Percentiles rank a stretch among this genome's conserved stretches.
Conservation (phyloP, 1,140 invertebrate genomes). For the Sycobia sp. region DNA sequence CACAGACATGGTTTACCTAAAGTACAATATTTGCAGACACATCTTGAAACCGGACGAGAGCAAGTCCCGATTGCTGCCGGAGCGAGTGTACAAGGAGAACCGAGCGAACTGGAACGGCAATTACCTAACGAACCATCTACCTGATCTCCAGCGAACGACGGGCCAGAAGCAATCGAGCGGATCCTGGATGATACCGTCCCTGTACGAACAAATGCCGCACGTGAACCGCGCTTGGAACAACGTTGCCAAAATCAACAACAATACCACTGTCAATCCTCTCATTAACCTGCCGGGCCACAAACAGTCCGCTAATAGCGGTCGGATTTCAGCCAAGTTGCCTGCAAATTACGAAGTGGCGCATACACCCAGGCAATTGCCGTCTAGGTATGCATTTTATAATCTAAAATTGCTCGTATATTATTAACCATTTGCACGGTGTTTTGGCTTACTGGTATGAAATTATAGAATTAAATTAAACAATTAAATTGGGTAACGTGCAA, state of each 20-base stretch:
- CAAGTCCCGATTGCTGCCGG: constrained; percentile 47
- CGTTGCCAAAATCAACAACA: constrained; percentile 65
- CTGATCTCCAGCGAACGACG: too few species aligned
- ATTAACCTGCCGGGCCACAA: constrained; percentile 59
- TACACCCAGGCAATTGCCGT: constrained; percentile 31
- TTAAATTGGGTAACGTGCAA: too few species aligned
- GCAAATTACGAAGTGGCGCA: constrained; percentile 23
- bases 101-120: constrained; percentile 61
- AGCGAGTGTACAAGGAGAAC: constrained; percentile 61
- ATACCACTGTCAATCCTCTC: too few species aligned
- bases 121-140: constrained; percentile 46
- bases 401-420: too few species aligned
- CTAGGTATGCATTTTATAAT: constrained; percentile 26
- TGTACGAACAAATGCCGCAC: constrained; percentile 50
- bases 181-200: constrained; percentile 46
- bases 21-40: constrained; percentile 5
- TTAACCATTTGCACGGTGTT: too few species aligned
- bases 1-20: too few species aligned
- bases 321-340: constrained; percentile 3
- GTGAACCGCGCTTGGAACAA: constrained; percentile 48
- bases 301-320: constrained; percentile 43
- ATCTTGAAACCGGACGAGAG: constrained; percentile 41
- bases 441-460: too few species aligned
- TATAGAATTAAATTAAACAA: too few species aligned
- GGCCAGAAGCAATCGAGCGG: constrained; percentile 46